Base-by-base conservation (phyloP, 2,888 invertebrate genomes). In the Dasysyrphus tricinctus region DNA sequence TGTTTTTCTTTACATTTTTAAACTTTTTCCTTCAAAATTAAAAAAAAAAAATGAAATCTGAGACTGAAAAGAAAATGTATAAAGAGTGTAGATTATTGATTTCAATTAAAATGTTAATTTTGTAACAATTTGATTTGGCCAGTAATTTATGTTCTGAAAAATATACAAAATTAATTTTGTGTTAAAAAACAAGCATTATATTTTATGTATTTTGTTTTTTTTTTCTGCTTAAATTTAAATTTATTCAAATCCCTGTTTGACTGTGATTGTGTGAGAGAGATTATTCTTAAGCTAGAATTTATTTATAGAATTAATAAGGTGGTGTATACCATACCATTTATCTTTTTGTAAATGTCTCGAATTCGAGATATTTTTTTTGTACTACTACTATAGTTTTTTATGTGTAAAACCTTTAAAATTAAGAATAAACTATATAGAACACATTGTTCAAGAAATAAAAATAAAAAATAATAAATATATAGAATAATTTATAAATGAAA, bases 241-340 rank as follows among this genome's bases (percentile, higher is more conserved):
- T 44, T 44, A 51, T 79, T 47, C 24, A 54, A 54, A 54, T 54
- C 54, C 54, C 57, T 73, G 61, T 79, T 79, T 79, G 75, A 75
- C 79, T 83, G 79, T 79, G 74, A 79, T 73, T 83, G 79, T 63
- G 57, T 75, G 83, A 65, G 61, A 75, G 83, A 19, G 70, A 49
- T 70, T 47, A 16, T 8, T 57, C 51, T 14, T 70, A 72, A 72
- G 14, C 47, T 51, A 57, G 16, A 49, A 70, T 37, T 24, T 19
- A n/a, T 14, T 12, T 12, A 12, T 3, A 42, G 12, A 5, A 12
- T 37, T 56, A 24, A 42, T 57, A 56, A 49, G 59, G 44, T 32
- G 32, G 32, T 32, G 32, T 49, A 7, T 49, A 14, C 14, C 44
- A 47, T 56, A 5, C n/a, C n/a, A n/a, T n/a, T 57, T 65, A 6